Conservation (phyloP, 2,888 invertebrate genomes). For the Matsumyia berberina region DNA sequence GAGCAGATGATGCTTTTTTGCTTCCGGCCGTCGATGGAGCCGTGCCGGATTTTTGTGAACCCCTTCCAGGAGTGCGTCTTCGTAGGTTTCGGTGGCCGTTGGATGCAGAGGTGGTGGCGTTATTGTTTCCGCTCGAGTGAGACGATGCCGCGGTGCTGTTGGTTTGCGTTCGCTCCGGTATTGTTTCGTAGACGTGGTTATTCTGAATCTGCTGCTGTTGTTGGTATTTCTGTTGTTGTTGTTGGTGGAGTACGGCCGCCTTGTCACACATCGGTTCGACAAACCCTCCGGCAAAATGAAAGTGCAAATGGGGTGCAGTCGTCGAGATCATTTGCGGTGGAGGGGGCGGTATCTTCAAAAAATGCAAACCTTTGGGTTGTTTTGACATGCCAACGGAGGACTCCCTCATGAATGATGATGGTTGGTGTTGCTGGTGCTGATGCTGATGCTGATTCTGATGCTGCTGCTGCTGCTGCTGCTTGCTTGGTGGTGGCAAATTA, state of each 20-base stretch:
- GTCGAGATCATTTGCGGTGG: constrained; percentile 68
- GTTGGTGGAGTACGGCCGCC: constrained; percentile 67
- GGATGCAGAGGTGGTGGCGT: constrained; percentile 30
- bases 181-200: constrained; percentile 79
- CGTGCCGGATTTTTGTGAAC: constrained; percentile 65
- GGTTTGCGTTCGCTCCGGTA: constrained; percentile 78
- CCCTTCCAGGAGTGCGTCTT: constrained; percentile 68
- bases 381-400: constrained; percentile 46
- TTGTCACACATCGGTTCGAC: constrained; percentile 78
- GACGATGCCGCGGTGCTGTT: constrained; percentile 26
- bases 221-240: constrained; percentile 22
- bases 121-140: constrained; percentile 63
- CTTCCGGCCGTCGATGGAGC: constrained; percentile 52
- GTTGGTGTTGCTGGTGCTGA: constrained; percentile 49
- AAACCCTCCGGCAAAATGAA: constrained; percentile 78
- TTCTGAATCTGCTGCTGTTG: constrained; percentile 75
- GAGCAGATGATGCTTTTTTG: constrained; percentile 60
- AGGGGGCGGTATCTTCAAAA: constrained; percentile 77
- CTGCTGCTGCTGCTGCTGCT: constrained; percentile 46
- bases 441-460: constrained; percentile 52
- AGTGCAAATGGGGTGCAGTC: constrained; percentile 73
- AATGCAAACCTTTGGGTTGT: constrained; percentile 74
- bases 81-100: constrained; percentile 70
- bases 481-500: constrained; percentile 58
- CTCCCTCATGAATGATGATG: constrained; percentile 62